Conservation (phyloP, 2,888 invertebrate genomes). For the Caenorhabditis wallacei region DNA sequence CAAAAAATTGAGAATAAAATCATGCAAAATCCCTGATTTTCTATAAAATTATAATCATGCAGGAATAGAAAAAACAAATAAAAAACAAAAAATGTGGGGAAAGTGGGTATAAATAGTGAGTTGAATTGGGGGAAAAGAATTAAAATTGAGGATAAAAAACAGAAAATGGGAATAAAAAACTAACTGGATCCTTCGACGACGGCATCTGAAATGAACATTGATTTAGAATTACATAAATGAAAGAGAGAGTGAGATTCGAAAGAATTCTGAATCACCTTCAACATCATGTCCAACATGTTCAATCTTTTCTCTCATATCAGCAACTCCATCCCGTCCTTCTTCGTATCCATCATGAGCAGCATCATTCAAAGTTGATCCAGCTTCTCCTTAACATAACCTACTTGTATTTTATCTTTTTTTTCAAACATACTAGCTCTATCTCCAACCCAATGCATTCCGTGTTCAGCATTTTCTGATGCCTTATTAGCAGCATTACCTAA, state of each 20-base stretch:
- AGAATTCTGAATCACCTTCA: conserved; percentile 23
- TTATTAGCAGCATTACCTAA: conserved; percentile 57
- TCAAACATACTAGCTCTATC: conserved; percentile 44
- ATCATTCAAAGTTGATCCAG: conserved; percentile 28
- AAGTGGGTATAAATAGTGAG: conserved; percentile 50
- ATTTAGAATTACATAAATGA: background rate
- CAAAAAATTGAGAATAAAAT: background rate
- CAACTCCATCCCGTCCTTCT: conserved; percentile 47
- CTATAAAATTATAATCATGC: conserved; percentile 37
- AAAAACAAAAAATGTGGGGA: conserved; percentile 10
- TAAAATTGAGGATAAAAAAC: background rate
- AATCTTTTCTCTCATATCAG: conserved; percentile 49
- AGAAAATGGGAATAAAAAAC: conserved; percentile 33
- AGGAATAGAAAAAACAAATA: conserved; percentile 8
- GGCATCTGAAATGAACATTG: conserved; percentile 42
- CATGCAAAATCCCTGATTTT: conserved; percentile 42
- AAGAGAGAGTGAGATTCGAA: background rate
- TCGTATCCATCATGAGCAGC: conserved; percentile 48
- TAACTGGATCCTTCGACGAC: conserved; percentile 60
- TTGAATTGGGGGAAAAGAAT: conserved; percentile 1
- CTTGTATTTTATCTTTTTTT: background rate
- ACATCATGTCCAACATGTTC: conserved; percentile 43
- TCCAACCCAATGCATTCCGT: conserved; percentile 50
- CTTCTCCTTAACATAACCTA: conserved; percentile 46
- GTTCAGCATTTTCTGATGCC: conserved; percentile 44